Conservation (phyloP, 2,797 vertebrate species). For the Gallinago stenura region DNA sequence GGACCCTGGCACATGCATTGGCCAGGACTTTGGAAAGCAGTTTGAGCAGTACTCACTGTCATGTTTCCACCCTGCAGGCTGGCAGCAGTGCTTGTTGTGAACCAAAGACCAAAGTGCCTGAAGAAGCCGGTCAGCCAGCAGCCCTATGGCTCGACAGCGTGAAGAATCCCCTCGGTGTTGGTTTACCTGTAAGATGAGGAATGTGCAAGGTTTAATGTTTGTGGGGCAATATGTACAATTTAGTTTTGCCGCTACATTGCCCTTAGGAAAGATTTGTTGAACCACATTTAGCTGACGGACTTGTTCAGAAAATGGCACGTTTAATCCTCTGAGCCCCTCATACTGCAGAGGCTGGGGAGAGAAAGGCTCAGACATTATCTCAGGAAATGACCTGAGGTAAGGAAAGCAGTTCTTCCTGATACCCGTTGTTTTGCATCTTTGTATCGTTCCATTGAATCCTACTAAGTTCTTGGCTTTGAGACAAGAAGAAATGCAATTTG, state of each 20-base stretch:
- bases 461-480: not conserved
- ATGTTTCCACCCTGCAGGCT: not conserved
- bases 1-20: rapidly evolving
- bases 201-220: not conserved
- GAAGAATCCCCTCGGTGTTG: not conserved
- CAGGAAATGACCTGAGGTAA: not conserved
- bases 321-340: not conserved
- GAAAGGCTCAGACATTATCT: not conserved
- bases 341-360: not conserved
- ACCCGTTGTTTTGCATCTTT: not conserved
- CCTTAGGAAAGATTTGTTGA: not conserved
- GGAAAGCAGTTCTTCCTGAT: not conserved
- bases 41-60: not conserved
- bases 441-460: not conserved
- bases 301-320: not conserved
- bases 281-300: not conserved
- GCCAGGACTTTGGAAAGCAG: not conserved
- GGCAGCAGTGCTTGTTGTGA: not conserved
- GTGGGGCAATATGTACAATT: not conserved
- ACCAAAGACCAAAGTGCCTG: not conserved
- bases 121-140: not conserved
- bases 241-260: not conserved
- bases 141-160: not conserved
- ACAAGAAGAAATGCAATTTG: not conserved
- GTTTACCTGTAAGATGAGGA: not conserved